Conservation (phyloP, 2,113 vertebrate species). For the Hypanus sabinus region DNA sequence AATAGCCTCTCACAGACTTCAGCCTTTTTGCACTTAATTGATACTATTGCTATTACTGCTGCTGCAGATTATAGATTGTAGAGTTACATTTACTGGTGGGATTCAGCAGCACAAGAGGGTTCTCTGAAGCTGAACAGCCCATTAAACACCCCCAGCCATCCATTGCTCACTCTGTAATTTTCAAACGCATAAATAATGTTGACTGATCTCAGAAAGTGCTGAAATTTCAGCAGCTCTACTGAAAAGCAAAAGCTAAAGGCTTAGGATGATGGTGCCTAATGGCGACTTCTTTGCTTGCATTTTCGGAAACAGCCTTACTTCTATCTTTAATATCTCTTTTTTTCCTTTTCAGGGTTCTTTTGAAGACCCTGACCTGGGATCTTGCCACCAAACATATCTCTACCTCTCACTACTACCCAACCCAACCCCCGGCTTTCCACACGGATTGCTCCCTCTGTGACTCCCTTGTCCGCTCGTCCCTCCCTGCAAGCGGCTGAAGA, state of each 20-base stretch:
- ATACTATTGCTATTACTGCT: background rate
- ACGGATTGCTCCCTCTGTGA: too few relatives aligned
- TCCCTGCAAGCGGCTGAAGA: too few relatives aligned
- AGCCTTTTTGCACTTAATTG: conserved; percentile 16
- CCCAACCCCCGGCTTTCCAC: too few relatives aligned
- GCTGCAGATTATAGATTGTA: background rate
- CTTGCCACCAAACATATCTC: too few relatives aligned
- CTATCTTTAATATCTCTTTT: too few relatives aligned
- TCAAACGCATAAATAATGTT: background rate
- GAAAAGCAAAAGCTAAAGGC: background rate
- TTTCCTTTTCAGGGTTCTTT: too few relatives aligned
- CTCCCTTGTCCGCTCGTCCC: too few relatives aligned
- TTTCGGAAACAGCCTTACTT: too few relatives aligned
- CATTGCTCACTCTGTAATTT: background rate
- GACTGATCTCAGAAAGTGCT: background rate
- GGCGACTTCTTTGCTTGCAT: too few relatives aligned
- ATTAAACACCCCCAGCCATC: background rate
- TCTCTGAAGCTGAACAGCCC: background rate
- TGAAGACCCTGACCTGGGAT: too few relatives aligned
- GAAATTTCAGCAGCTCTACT: background rate
- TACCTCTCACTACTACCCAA: too few relatives aligned
- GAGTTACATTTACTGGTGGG: background rate
- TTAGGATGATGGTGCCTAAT: too few relatives aligned
- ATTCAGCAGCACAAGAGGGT: background rate
- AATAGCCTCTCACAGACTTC: background rate